Evolutionary conservation across 2,113 vertebrate genomes (phyloP).

Genomic region (Clarias batrachus): DNA sequence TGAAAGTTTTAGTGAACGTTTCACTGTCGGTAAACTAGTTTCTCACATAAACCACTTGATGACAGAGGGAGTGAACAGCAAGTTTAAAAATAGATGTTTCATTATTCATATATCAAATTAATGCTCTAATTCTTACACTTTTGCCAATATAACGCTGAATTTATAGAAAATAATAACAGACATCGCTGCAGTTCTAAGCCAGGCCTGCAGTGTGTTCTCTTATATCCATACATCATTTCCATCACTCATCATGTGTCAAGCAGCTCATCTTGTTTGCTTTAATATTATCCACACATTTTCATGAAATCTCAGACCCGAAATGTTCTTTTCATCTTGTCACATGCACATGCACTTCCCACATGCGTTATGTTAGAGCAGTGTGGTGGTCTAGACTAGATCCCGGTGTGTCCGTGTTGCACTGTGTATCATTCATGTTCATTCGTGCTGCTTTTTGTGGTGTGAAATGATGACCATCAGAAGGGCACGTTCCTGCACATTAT

Average conservation of each 20-base stretch:
- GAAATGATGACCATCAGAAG: slow-evolving; percentile 72
- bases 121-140: slow-evolving; percentile 5
- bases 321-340: background rate
- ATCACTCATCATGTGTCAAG: background rate
- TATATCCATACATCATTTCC: background rate
- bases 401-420: background rate
- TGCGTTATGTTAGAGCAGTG: background rate
- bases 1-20: slow-evolving; percentile 29
- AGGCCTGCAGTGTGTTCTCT: background rate
- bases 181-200: background rate
- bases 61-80: slow-evolving; percentile 3
- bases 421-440: slow-evolving; percentile 7
- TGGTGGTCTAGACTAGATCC: slow-evolving; percentile 3
- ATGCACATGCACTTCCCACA: too few species aligned
- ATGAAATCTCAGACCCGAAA: background rate
- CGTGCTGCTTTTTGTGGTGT: slow-evolving; percentile 12
- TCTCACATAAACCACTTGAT: background rate
- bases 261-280: background rate
- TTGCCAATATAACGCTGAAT: slow-evolving; percentile 12
- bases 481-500: slow-evolving; percentile 86
- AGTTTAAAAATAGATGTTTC: slow-evolving; percentile 7
- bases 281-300: background rate
- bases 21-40: slow-evolving; percentile 13
- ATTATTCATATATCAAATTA: slow-evolving; percentile 5
- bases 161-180: background rate